Percentiles rank a stretch among this genome's conserved stretches.
phyloP scores from a whole-genome alignment of 1,140 invertebrate genomes.

The Bombus breviceps region DNA sequence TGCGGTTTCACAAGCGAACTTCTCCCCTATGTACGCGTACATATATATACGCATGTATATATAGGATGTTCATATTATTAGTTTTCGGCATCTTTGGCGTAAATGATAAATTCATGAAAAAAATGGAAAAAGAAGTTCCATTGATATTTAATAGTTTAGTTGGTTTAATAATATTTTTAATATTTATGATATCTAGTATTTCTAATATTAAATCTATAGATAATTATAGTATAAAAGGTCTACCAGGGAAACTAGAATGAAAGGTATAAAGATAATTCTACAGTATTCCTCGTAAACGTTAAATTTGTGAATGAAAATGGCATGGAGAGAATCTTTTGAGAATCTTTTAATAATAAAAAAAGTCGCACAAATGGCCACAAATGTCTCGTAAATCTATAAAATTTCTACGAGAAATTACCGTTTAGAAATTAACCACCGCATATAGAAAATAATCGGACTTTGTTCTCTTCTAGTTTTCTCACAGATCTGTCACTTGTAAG shows the following conservation, averaged over 20 bases:
- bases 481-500: not conserved
- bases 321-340: not conserved
- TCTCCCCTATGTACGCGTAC: not conserved
- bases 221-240: too few species aligned
- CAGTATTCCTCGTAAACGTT: not conserved
- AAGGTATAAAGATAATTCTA: too few species aligned
- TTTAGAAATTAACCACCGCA: too few species aligned
- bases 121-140: not conserved
- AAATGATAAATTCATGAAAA: not conserved
- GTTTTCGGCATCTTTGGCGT: not conserved
- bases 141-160: too few species aligned
- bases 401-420: too few species aligned
- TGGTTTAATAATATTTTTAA: too few species aligned
- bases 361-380: too few species aligned
- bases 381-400: too few species aligned
- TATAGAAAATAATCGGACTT: not conserved
- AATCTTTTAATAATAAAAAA: not conserved
- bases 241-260: too few species aligned
- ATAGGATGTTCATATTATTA: not conserved
- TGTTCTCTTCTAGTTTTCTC: not conserved
- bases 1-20: not conserved
- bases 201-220: too few species aligned
- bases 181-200: too few species aligned
- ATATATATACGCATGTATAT: too few species aligned
- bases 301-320: not conserved